Base-by-base conservation (phyloP, 2,113 vertebrate species). In the Gasterosteus nipponicus region DNA sequence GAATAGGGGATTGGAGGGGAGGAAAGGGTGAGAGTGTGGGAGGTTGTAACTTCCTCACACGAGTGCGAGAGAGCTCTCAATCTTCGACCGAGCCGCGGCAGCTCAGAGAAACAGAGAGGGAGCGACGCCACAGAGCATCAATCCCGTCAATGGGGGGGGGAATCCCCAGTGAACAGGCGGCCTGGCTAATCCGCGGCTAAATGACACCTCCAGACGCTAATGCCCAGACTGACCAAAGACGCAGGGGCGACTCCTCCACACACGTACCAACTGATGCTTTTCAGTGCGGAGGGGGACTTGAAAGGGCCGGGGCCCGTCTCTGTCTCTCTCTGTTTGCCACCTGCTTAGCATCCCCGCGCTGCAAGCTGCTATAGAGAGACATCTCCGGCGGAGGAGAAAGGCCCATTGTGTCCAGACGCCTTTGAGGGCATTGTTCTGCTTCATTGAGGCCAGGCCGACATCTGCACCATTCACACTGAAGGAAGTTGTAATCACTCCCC, bases 401-500 rank as follows among this genome's bases (percentile, higher is more conserved):
- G 73, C 83, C 90, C 84, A 92, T 94, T 94, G 94, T 94, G 92
- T 92, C 75, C 69, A 71, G 74, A 78, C 73, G 88, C 92, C 92
- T 94, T 92, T 92, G 91, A 92, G 89, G 85, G 73, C 84, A 93
- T 93, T 93, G 93, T 95, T 88, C 86, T 66, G 85, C 91, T 89
- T 89, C 82, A 88, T 68, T 89, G 88, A 90, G 90, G 90, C 89
- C 81, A 73, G 84, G 87, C 89, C 87, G 89, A 94, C 93, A 94
- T 94, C 94, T 94, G 94, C 91, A 93, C 87, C 81, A 91, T 93
- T 93, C 91, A 93, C 87, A 75, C 79, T 58, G 83, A 91, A 93
- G 91, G 92, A 95, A 94, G 93, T 90, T 93, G 93, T 92, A 94
- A 94, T 93, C 92, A 90, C 92, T 88, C 90, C 87, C 82, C 81